These are phyloP conservation scores for Egretta garzetta DNA, from an alignment of 2,113 vertebrate genomes.

Conservation along the genomic window DNA sequence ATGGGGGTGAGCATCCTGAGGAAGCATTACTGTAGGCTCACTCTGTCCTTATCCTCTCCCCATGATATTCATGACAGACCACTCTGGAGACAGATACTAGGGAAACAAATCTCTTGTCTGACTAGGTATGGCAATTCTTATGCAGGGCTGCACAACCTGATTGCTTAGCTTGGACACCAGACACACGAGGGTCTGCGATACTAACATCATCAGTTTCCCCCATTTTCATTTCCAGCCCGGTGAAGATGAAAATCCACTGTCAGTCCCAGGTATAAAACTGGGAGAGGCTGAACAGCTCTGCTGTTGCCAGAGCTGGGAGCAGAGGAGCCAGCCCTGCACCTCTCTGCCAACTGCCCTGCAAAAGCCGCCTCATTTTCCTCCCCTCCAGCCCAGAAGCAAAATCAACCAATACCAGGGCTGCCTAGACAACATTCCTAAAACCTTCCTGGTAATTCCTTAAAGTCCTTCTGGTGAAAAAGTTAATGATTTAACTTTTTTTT, in stretches of 20 bases:
- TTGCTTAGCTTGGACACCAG: not conserved
- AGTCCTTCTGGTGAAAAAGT: not conserved
- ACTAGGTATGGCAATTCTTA: not conserved
- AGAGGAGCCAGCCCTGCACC: not conserved
- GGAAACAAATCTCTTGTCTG: slow-evolving; percentile 5
- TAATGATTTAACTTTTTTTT: not conserved
- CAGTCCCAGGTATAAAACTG: not conserved
- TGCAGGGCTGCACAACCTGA: not conserved
- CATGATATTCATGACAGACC: not conserved
- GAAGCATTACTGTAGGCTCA: not conserved
- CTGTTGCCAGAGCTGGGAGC: rapidly evolving
- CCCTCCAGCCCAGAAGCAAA: not conserved
- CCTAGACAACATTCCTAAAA: not conserved
- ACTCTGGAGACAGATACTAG: not conserved
- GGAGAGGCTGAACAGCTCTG: not conserved
- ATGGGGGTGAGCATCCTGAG: not conserved
- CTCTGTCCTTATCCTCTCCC: not conserved
- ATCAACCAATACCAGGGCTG: not conserved
- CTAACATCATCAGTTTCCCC: not conserved
- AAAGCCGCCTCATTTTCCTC: not conserved
- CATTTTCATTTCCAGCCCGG: not conserved
- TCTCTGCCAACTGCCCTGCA: not conserved
- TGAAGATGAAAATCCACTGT: not conserved
- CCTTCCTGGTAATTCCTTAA: not conserved
- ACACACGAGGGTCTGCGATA: rapidly evolving